Evolutionary conservation across 1,140 invertebrate genomes (phyloP), one percentile per base, ranked within the genome.

Genomic region (Pseudomyrmex gracilis): DNA sequence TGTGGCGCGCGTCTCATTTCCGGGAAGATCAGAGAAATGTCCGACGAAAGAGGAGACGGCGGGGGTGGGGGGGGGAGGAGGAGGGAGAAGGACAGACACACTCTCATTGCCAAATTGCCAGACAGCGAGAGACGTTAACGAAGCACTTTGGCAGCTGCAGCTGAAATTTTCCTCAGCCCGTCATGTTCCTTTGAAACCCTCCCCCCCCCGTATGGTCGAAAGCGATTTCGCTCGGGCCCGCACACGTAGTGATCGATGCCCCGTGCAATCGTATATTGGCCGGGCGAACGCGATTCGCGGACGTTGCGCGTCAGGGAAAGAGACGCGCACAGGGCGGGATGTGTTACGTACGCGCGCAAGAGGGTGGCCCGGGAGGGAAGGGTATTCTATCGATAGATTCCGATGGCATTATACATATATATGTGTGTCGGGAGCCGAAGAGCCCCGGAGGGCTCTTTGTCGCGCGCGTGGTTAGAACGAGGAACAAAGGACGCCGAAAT

Each of bases 401-500:
- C 73, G 49, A 66, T 77, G 61, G 73, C 49, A 66, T 77, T 76
- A 76, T 51, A 76, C 60, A 76, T 66, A 77, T 77, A 77, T 64
- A 34, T 34, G 34, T 64, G 7, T 34, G 34, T 34, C 17, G 73
- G n/a, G 47, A 63, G 58, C 58, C 34, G 73, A 60, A 74, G 47
- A 76, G 58, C 20, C 43, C 45, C 58, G 45, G 73, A 63, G 58
- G 60, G 73, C 73, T 77, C 73, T 77, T 77, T 77, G 73, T 77
- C 73, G 73, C 73, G 73, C 73, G 58, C 15, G 34, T 55, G 53
- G 22, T 73, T 57, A 64, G 82, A 74, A 53, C 53, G 58, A 34
- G 53, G 73, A 83, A 90, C 88, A 89, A 89, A 89, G 87, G 83
- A 73, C 58, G 70, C 45, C 49, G 73, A 89, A 90, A 89, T 90